Base-by-base conservation (phyloP, 2,113 vertebrate species). In the Hippocampus guttulatus region DNA sequence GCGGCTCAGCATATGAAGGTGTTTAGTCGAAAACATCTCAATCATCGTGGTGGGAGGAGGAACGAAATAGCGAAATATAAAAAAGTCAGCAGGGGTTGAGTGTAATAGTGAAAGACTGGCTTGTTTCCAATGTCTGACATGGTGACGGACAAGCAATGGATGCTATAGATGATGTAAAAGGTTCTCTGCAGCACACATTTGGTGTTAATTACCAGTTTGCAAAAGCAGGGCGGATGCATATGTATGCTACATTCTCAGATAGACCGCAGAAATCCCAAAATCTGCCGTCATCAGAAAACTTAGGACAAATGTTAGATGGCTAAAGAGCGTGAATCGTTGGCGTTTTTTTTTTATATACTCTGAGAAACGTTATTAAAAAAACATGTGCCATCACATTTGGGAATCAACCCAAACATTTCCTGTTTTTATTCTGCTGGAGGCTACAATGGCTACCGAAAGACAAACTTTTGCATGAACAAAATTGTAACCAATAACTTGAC, bases 1-100 rank as follows among this genome's bases (percentile, higher is more conserved):
- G 10, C 12, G 52, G 15, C 49, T 40, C 52, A 77, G 62, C 84
- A 89, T 84, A 81, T 84, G 83, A 90, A 88, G 84, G 81, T 86
- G 78, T 87, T 91, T 90, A 89, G 84, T 70, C 66, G 57, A 73
- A 73, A 75, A 85, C 45, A 23, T 78, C 69, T 76, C 55, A 45
- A 49, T 83, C 81, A 79, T 67, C 54, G 33, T 77, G 68, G 77
- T 75, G 81, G 30, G 11, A 23, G 52, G 27, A 69, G 68, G 60
- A 55, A 66, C 65, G 43, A 47, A 55, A 57, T 12, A 52, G 54
- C 38, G 20, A 64, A 43, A 64, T 45, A 47, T 20, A 68, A 67
- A 74, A 67, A 86, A 71, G 81, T 65, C 62, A 79, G 77, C 63
- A 70, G 64, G 76, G 68, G 79, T 30, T 78, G 67, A 81, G 81